These are phyloP conservation scores for Astreopora myriophthalma DNA, from an alignment of 64 coral and sea anemone genomes.

Conservation along the genomic window DNA sequence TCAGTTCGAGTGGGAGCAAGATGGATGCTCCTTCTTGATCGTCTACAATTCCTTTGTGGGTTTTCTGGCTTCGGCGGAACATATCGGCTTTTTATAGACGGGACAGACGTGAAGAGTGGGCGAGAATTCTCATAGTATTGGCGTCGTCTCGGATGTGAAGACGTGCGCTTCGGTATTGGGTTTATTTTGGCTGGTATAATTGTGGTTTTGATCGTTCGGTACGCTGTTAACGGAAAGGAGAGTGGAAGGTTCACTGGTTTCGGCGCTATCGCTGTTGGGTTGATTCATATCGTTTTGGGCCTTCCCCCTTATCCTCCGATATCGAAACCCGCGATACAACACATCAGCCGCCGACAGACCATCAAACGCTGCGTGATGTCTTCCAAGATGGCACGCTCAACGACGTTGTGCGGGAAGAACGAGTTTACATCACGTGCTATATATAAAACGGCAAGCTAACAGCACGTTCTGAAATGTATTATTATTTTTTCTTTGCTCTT, in stretches of 20 bases:
- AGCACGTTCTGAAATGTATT: too few species aligned
- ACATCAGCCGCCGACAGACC: slow-evolving; percentile 7
- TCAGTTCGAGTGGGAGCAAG: slow-evolving; percentile 82
- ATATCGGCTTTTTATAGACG: slow-evolving; percentile 86
- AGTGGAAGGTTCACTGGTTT: slow-evolving; percentile 12
- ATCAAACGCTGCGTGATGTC: slow-evolving; percentile 51
- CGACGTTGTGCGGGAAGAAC: too few species aligned
- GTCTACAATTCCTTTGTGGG: slow-evolving; percentile 77
- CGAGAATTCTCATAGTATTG: slow-evolving; percentile 87
- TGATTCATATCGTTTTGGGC: slow-evolving; percentile 71
- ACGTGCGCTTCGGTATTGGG: slow-evolving; percentile 62
- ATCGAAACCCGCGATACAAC: slow-evolving; percentile 59
- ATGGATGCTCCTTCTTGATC: slow-evolving; percentile 79
- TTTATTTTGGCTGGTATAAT: slow-evolving; percentile 73
- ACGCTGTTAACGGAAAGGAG: slow-evolving; percentile 18
- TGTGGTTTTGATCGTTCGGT: slow-evolving; percentile 75
- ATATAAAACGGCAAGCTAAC: too few species aligned
- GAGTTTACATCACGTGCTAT: too few species aligned
- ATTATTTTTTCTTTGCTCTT: too few species aligned
- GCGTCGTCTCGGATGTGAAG: slow-evolving; percentile 85
- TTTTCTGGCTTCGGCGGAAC: slow-evolving; percentile 55
- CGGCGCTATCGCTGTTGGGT: slow-evolving; percentile 66
- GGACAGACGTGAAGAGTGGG: slow-evolving; percentile 87
- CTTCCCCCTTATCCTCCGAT: slow-evolving; percentile 79
- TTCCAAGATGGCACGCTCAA: not conserved